These are phyloP conservation scores for Mimachlamys varia DNA, from an alignment of 2,888 invertebrate genomes.

Conservation along the genomic window DNA sequence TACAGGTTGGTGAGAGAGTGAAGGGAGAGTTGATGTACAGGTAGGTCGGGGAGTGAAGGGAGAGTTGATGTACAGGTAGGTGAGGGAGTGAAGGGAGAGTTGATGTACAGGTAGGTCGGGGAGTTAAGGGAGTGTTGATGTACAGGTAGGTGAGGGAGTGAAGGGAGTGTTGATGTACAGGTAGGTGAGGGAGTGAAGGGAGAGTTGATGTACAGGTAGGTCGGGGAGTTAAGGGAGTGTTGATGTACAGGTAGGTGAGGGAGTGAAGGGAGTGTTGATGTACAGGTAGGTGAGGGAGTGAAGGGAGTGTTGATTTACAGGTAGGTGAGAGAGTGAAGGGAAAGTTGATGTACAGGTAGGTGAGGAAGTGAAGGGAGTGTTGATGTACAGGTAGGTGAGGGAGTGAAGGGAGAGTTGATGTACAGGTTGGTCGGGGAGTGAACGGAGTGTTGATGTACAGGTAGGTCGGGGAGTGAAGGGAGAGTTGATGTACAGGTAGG, in stretches of 20 bases:
- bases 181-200: constrained; percentile 83
- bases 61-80: constrained; percentile 85
- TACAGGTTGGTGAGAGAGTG: constrained; percentile 87
- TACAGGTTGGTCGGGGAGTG: constrained; percentile 86
- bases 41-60: constrained; percentile 83
- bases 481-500: constrained; percentile 85
- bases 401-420: neutral
- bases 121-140: neutral
- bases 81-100: neutral
- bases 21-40: constrained; percentile 83
- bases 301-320: neutral
- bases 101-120: constrained; percentile 85
- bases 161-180: constrained; percentile 83
- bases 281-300: constrained; percentile 87
- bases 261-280: neutral
- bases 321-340: too few relatives aligned
- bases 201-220: constrained; percentile 85
- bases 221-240: neutral
- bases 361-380: neutral
- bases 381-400: constrained; percentile 85
- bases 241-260: constrained; percentile 85
- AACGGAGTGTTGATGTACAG: constrained; percentile 83
- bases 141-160: constrained; percentile 87
- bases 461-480: constrained; percentile 83
- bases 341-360: constrained; percentile 87